Evolutionary conservation across 2,113 vertebrate genomes (phyloP).

Genomic region (Clarias batrachus): DNA sequence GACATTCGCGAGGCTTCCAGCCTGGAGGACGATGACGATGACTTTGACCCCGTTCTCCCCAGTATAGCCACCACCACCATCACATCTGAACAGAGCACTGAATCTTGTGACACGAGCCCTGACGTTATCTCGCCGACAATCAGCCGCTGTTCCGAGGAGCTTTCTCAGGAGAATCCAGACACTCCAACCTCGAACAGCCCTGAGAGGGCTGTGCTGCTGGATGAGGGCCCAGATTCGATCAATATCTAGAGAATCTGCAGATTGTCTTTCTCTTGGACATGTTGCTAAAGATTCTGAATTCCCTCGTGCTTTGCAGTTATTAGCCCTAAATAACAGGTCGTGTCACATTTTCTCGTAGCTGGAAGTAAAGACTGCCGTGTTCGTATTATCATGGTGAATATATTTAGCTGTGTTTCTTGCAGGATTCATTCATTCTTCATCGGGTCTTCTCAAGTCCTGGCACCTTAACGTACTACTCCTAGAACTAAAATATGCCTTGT

Average conservation of each 20-base stretch:
- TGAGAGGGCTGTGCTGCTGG: conserved; percentile 66
- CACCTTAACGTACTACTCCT: background rate
- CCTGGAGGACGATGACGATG: conserved; percentile 85
- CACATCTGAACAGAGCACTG: conserved; percentile 91
- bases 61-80: conserved; percentile 78
- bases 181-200: conserved; percentile 76
- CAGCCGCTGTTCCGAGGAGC: conserved; percentile 91
- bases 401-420: background rate
- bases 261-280: background rate
- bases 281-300: background rate
- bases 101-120: conserved; percentile 91
- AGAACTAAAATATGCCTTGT: background rate
- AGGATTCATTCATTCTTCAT: background rate
- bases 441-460: background rate
- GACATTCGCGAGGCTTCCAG: conserved; percentile 83
- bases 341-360: background rate
- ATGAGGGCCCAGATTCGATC: conserved; percentile 75
- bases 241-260: conserved; percentile 57
- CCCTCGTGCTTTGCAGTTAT: background rate
- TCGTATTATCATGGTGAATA: background rate
- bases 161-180: conserved; percentile 77
- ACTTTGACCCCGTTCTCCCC: conserved; percentile 81
- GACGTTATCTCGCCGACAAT: conserved; percentile 84
- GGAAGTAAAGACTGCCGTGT: background rate
- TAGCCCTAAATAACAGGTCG: background rate